Evolutionary conservation across 2,113 vertebrate genomes (phyloP).

Genomic region (Mesitornis unicolor): DNA sequence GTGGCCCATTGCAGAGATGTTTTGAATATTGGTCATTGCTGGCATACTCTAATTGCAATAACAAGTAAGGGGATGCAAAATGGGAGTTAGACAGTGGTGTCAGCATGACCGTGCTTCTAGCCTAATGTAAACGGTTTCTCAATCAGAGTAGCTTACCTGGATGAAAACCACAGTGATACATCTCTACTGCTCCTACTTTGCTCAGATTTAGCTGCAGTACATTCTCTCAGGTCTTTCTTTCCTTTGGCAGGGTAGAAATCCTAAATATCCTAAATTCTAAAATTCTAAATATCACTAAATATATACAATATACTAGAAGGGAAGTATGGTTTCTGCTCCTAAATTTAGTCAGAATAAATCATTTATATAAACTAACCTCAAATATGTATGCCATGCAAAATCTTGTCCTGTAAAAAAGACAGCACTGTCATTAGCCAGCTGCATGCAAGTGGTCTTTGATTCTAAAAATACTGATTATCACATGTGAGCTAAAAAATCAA

Average conservation of each 20-base stretch:
- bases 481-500: background rate
- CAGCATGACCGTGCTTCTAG: background rate
- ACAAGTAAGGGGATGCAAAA: background rate
- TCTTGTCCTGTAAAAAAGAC: background rate
- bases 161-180: background rate
- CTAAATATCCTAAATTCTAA: background rate
- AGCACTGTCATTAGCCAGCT: conserved; percentile 40
- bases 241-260: background rate
- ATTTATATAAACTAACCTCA: background rate
- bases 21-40: background rate
- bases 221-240: background rate
- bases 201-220: background rate
- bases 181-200: background rate
- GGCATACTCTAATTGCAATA: background rate
- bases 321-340: background rate
- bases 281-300: background rate
- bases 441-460: background rate
- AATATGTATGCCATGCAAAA: background rate
- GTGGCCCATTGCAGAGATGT: background rate
- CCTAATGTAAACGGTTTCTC: background rate
- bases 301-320: background rate
- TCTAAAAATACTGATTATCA: conserved; percentile 21
- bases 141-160: background rate
- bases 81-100: background rate
- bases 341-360: conserved; percentile 13